Evolutionary conservation across 1,140 invertebrate genomes (phyloP), one percentile per base, ranked within the genome.

Genomic region (Drosophila truncata): DNA sequence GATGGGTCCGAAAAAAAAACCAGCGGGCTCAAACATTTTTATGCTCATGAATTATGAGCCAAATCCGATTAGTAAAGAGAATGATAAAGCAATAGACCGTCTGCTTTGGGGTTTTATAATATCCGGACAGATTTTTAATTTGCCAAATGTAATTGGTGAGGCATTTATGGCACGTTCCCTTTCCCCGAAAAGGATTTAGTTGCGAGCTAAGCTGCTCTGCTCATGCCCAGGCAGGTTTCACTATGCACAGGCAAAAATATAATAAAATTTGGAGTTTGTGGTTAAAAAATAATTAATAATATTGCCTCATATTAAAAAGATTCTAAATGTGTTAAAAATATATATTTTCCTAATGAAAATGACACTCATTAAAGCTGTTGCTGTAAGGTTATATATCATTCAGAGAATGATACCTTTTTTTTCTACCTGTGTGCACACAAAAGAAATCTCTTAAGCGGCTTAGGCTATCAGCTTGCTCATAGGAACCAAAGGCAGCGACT

Each of bases 61-160:
- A 82, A 87, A 87, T 64, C 84, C 80, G 83, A 87, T 87, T 88
- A 87, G 81, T 75, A 49, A 61, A 59, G 18, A n/a, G 70, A 72
- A 50, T 59, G 44, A 71, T 57, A 54, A 64, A 47, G 72, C 50
- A 47, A 47, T 69, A 60, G 54, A 62, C 74, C 52, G 41, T n/a
- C 18, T 52, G 59, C 18, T 42, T 31, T 27, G 59, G 46, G 62
- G 76, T 44, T 78, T 78, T 75, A 78, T 81, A 67, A 82, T 75
- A 59, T 79, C 29, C 20, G 50, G 44, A 27, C 61, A 78, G 57
- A 76, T 73, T 82, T 82, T 87, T 83, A 76, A 87, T 86, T 87
- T 82, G 72, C 58, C 75, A 73, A 86, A 87, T 87, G 83, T 74
- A 88, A 69, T 86, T 72, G 55, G 61, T 47, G 50, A 33, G 58